Conservation (phyloP, 2,888 invertebrate genomes). For the Hipparchia semele region DNA sequence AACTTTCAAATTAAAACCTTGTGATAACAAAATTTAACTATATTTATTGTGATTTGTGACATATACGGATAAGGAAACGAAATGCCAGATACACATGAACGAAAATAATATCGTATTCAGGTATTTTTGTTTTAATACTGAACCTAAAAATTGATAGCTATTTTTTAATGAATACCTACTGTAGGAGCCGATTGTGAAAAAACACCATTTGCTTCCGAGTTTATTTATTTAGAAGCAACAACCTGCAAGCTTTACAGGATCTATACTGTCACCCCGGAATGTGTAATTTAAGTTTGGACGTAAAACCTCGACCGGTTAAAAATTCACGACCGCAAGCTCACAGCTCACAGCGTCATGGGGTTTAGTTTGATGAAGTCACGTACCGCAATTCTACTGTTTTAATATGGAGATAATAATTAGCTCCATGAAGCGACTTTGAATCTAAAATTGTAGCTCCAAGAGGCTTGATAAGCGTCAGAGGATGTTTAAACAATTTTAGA, state of each 20-base stretch:
- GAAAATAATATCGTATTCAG: too few relatives aligned
- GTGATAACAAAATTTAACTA: too few relatives aligned
- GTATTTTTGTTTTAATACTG: too few relatives aligned
- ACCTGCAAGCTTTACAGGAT: constrained; percentile 33
- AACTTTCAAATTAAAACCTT: too few relatives aligned
- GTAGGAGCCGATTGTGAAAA: constrained; percentile 5
- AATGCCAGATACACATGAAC: too few relatives aligned
- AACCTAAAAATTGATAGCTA: too few relatives aligned
- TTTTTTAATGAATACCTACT: too few relatives aligned
- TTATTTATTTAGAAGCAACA: constrained; percentile 14
- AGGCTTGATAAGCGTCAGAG: neutral
- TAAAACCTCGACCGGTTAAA: constrained; percentile 66
- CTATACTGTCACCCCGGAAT: constrained; percentile 62
- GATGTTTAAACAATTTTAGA: too few relatives aligned
- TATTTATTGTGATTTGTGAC: too few relatives aligned
- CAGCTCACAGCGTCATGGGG: constrained; percentile 57
- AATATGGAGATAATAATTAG: constrained; percentile 39
- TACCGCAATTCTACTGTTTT: constrained; percentile 45
- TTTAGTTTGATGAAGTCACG: constrained; percentile 68
- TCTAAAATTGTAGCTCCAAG: constrained; percentile 15
- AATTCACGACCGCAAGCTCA: constrained; percentile 59
- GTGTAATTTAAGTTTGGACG: constrained; percentile 74
- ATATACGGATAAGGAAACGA: too few relatives aligned
- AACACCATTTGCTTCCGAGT: constrained; percentile 11
- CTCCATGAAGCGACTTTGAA: constrained; percentile 31